Evolutionary conservation across 2,797 vertebrate species (phyloP).

Genomic region (Clamator glandarius): DNA sequence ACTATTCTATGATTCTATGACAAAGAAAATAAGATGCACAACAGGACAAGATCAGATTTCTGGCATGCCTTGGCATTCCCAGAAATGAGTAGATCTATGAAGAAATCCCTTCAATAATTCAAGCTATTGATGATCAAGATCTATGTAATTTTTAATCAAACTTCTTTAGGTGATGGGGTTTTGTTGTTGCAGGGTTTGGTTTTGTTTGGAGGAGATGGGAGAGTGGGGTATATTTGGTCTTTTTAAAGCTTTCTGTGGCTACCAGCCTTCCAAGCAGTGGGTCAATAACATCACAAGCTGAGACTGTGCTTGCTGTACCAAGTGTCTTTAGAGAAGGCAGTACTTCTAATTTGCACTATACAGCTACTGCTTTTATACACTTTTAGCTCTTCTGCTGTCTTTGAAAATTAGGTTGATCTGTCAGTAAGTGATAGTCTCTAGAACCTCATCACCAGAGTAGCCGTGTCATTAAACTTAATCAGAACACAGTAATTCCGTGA

Average conservation of each 20-base stretch:
- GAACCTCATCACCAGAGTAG: not conserved
- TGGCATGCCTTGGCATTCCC: not conserved
- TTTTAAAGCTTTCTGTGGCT: not conserved
- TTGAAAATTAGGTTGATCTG: not conserved
- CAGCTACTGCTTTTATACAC: not conserved
- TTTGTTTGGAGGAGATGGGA: too few species aligned
- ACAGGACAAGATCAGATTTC: not conserved
- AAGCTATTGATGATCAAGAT: not conserved
- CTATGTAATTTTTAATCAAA: not conserved
- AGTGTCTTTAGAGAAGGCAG: not conserved
- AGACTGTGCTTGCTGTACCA: too few species aligned
- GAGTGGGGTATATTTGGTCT: too few species aligned
- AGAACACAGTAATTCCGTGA: not conserved
- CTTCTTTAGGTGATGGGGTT: not conserved
- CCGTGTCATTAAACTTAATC: slow-evolving; percentile 22
- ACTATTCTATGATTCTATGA: too few species aligned
- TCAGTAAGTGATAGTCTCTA: not conserved
- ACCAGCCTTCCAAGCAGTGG: not conserved
- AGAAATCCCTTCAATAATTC: not conserved
- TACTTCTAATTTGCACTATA: not conserved
- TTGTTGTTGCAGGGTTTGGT: not conserved
- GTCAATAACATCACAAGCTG: not conserved
- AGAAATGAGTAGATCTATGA: not conserved
- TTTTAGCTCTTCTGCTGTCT: not conserved
- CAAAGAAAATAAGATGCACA: not conserved